phyloP scores from a whole-genome alignment of 2,888 invertebrate species.

The Dione vanillae region DNA sequence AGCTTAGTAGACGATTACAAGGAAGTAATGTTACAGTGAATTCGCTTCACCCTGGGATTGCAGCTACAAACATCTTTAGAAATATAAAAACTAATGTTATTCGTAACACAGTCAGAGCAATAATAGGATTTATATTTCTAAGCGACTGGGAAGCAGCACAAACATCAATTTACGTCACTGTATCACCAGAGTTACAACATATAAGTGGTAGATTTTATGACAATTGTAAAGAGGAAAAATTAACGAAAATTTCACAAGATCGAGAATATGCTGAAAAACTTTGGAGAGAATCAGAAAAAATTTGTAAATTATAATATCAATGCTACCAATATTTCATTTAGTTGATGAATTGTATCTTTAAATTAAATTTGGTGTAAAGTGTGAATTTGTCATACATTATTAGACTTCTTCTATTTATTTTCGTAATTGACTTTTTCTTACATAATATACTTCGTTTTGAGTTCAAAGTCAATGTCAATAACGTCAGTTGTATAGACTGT shows the following conservation, averaged over 20 bases:
- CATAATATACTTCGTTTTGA: background rate
- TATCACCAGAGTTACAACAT: constrained; percentile 6
- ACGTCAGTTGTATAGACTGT: background rate
- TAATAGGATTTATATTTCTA: background rate
- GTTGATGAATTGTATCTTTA: background rate
- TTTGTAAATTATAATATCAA: background rate
- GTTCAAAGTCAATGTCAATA: constrained; percentile 1
- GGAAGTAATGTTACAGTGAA: constrained; percentile 84
- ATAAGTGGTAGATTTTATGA: constrained; percentile 12
- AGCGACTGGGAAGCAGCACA: constrained; percentile 22
- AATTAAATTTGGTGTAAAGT: too few relatives aligned
- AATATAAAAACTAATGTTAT: constrained; percentile 8
- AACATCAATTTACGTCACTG: constrained; percentile 14
- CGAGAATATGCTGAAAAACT: background rate
- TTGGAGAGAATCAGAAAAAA: constrained; percentile 12
- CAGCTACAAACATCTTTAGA: constrained; percentile 29
- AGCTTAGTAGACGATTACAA: constrained; percentile 76
- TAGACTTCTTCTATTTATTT: background rate
- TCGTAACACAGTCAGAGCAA: background rate
- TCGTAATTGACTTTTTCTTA: background rate
- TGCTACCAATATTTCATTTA: background rate
- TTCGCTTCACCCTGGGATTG: constrained; percentile 85
- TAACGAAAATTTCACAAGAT: background rate
- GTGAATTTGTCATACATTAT: too few relatives aligned
- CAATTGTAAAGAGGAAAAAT: constrained; percentile 6